These are phyloP conservation scores for Xestia rhomboidea DNA, from an alignment of 2,888 invertebrate genomes.

Conservation along the genomic window DNA sequence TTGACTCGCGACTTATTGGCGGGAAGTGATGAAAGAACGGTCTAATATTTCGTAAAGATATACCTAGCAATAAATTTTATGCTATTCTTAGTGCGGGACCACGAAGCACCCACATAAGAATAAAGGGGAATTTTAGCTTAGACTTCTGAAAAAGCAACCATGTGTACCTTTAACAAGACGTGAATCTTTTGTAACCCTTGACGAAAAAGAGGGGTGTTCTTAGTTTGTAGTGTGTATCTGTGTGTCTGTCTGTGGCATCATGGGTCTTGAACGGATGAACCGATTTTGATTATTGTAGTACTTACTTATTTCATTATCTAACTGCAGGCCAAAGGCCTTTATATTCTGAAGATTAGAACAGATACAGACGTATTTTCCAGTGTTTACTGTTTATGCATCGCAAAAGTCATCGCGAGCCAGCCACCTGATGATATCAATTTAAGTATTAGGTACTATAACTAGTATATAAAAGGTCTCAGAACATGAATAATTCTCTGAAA, in stretches of 20 bases:
- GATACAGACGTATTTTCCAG: constrained; percentile 16
- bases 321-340: constrained; percentile 5
- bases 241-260: background rate
- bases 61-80: too few relatives aligned
- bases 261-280: background rate
- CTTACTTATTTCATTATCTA: background rate
- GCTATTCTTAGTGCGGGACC: background rate
- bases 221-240: background rate
- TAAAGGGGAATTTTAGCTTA: background rate
- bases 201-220: background rate
- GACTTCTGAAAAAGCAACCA: background rate
- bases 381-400: constrained; percentile 19
- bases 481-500: background rate
- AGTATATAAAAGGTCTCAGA: constrained; percentile 1
- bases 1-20: background rate
- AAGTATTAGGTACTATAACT: background rate
- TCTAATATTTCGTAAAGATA: background rate
- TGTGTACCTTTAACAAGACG: background rate
- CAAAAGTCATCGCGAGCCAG: background rate
- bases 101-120: background rate
- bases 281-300: background rate
- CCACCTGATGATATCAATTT: background rate
- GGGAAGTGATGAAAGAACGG: constrained; percentile 29
- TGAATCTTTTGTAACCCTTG: background rate
- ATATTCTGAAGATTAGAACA: constrained; percentile 8